Base-by-base conservation (phyloP, 35 echinoderm and acorn worm species). In the Antedon bifida region DNA sequence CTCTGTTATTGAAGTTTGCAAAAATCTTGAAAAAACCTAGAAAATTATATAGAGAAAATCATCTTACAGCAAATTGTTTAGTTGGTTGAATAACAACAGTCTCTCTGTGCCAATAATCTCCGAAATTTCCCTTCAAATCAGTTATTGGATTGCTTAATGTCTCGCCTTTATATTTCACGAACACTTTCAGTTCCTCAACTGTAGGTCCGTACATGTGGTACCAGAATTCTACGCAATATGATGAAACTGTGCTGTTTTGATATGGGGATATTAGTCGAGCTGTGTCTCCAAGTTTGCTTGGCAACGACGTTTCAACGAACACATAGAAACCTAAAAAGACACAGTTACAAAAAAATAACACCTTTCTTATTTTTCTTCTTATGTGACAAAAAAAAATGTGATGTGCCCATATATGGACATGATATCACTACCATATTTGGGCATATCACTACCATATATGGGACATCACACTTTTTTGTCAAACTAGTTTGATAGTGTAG, bases 151-250 rank as follows among this genome's bases (percentile, higher is more conserved):
- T 77, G 4, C 5, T 17, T 5, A 83, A 81, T 38, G 64, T 85
- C 32, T 46, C 32, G 0, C 77, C 35, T 28, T 64, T 77, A 26
- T 42, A 23, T 34, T 88, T 79, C 32, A 96, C 34, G 75, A 91
- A 96, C 29, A 96, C 89, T 30, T 84, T 86, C 9, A 96, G 83
- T 5, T 39, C 46, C 46, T 96, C 89, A 5, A 96, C 86, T 73
- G 86, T 86, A 9, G 38, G 36, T 16, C 93, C 93, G 28, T 88
- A 91, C 93, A 96, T 96, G 56, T 96, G 93, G 34, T 86, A 96
- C 93, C 93, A 96, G 77, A 96, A 96, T 56, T 88, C 86, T 14
- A 96, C 29, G 39, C 93, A 96, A 12, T 88, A 87, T 12, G 81
- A 11, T 12, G 19, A 3, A 29, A 35, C 33, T 44, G 83, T 82